phyloP scores from a whole-genome alignment of 2,888 invertebrate genomes.

The Mechanitis messenoides region DNA sequence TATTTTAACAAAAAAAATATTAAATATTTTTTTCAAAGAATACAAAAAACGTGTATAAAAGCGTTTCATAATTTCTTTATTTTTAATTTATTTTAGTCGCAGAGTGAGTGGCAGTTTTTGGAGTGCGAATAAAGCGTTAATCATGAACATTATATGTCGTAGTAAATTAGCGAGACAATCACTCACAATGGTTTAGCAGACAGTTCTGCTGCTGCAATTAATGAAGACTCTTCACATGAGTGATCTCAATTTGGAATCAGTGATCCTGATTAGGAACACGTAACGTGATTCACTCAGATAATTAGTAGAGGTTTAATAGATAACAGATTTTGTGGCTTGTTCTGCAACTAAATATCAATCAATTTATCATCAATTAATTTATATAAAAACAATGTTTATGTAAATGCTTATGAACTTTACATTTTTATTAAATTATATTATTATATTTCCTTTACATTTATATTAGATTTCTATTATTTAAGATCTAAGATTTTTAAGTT shows the following conservation, averaged over 20 bases:
- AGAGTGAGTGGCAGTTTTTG: constrained; percentile 18
- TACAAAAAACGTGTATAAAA: too few relatives aligned
- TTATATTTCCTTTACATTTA: too few relatives aligned
- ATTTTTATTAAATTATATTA: too few relatives aligned
- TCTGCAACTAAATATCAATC: too few relatives aligned
- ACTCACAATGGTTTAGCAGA: constrained; percentile 54
- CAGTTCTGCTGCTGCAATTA: constrained; percentile 54
- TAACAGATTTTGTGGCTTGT: too few relatives aligned
- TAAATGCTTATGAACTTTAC: too few relatives aligned
- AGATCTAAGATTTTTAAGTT: too few relatives aligned
- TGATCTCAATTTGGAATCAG: constrained; percentile 39
- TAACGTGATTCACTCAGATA: constrained; percentile 8
- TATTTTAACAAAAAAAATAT: too few relatives aligned
- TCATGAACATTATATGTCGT: constrained; percentile 14
- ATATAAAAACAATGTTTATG: too few relatives aligned
- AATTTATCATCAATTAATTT: too few relatives aligned
- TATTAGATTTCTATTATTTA: too few relatives aligned
- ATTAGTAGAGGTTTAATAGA: neutral
- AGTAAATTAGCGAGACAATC: constrained; percentile 65
- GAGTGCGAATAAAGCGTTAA: constrained; percentile 9
- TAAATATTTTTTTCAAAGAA: too few relatives aligned
- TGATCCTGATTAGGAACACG: constrained; percentile 22
- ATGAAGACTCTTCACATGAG: constrained; percentile 56
- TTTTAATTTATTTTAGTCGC: constrained; percentile 11
- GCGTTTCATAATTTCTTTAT: neutral